Base-by-base conservation (phyloP, 2,888 invertebrate species). In the Galeruca laticollis region DNA sequence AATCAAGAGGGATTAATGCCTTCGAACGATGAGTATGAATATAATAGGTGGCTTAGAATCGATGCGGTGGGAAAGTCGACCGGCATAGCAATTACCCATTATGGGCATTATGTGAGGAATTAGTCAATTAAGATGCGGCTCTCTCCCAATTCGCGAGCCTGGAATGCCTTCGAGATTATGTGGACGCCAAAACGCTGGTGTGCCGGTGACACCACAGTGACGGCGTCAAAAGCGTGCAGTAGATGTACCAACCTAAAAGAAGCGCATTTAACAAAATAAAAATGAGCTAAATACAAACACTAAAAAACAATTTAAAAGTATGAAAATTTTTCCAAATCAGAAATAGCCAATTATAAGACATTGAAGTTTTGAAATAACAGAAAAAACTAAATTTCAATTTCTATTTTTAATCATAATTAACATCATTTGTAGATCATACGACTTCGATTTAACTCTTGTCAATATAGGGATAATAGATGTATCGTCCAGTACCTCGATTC, bases 61-160 rank as follows among this genome's bases (percentile, higher is more conserved):
- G 77, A 73, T n/a, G n/a, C 73, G 80, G 6, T 74, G 72, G 75
- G 64, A 70, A 70, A 73, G 73, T 71, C 74, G 73, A 83, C 81
- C 78, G 82, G 82, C 82, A 84, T 84, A 84, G 84, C 84, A 84
- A 84, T 84, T 84, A 84, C 84, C 84, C 82, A 84, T 84, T 84
- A 84, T 65, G 65, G 65, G 65, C 65, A 65, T 65, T 65, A 72
- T 83, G 83, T 80, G 77, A 84, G 84, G 84, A 84, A 84, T 84
- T 84, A 84, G 84, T 84, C 83, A 84, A 84, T 84, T 84, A 84
- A 83, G 82, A 81, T 78, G 61, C 61, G 47, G 67, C 81, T 79
- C 77, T 77, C 80, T 80, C 81, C 82, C 82, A 78, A 76, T 76
- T 78, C 79, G 79, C 82, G 79, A 82, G 80, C 81, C 81, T 73